phyloP scores from a whole-genome alignment of 2,113 vertebrate genomes.

The Daboia siamensis region DNA sequence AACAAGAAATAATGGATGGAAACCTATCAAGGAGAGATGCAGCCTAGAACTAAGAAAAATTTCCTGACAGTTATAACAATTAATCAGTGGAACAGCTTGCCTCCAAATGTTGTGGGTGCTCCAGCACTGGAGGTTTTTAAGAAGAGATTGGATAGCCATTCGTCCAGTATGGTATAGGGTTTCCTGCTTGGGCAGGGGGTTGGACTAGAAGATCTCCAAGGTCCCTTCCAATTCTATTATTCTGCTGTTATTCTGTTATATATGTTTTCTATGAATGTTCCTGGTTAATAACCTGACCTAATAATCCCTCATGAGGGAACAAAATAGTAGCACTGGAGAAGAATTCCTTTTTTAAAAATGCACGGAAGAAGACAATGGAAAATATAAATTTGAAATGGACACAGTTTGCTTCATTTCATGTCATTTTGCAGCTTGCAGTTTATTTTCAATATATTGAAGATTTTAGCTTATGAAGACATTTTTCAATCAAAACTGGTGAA shows the following conservation, averaged over 20 bases:
- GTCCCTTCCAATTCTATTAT: no score
- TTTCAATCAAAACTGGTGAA: neutral
- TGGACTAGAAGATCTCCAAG: no score
- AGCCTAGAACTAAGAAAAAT: no score
- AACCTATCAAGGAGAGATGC: no score
- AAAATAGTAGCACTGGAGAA: neutral
- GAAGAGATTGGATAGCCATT: no score
- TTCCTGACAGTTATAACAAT: no score
- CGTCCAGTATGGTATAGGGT: no score
- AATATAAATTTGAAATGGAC: neutral
- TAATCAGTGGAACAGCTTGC: no score
- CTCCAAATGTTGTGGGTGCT: no score
- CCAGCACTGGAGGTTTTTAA: no score
- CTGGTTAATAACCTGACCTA: neutral
- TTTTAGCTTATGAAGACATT: neutral
- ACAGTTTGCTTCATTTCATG: neutral
- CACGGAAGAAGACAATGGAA: neutral
- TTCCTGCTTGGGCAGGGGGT: no score
- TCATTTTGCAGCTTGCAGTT: neutral
- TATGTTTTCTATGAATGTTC: neutral
- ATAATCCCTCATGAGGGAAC: neutral
- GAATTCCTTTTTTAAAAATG: neutral
- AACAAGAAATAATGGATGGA: no score
- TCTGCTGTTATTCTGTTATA: neutral
- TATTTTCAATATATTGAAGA: neutral